Base-by-base conservation (phyloP, 2,888 invertebrate species). In the Drosophila percnosoma region DNA sequence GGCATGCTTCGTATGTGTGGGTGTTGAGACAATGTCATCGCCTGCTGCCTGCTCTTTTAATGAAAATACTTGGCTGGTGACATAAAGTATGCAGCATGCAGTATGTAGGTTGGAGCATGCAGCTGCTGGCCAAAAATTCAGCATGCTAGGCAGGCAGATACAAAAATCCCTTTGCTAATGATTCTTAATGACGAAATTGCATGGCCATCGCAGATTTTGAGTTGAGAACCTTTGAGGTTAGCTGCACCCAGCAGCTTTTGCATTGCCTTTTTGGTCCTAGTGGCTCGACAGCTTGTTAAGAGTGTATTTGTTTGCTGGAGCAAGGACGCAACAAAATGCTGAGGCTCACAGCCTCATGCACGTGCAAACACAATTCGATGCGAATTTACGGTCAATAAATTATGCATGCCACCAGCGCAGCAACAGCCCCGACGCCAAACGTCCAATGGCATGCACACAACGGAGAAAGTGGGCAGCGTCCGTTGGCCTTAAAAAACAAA, bases 151-250 rank as follows among this genome's bases (percentile, higher is more conserved):
- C 55, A 42, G 31, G n/a, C 24, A 33, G n/a, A 24, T 24, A 63
- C 42, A 63, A 71, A 82, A 78, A 78, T 75, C 72, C 79, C 72
- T 24, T 61, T 64, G 86, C 80, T 86, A 89, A 89, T 86, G 88
- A 87, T 89, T 87, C 89, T 86, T 87, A 86, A 86, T 86, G 83
- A 83, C 62, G 60, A 85, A 87, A 89, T 87, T 89, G 86, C 90
- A 86, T 85, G 85, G 71, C 38, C 65, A 49, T 68, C 42, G 60
- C 60, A 52, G 40, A 73, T 64, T 68, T 53, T 52, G 65, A 33
- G 60, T 34, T n/a, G 42, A 27, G 49, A 27, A 29, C 45, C 21
- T 48, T 53, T 51, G 66, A 31, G 61, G 40, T 38, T 33, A 21
- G 21, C 8, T 21, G 21, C 45, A 38, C 52, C 11, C 27, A 18